Base-by-base conservation (phyloP, 2,797 vertebrate species). In the Epinephelus awoara region DNA sequence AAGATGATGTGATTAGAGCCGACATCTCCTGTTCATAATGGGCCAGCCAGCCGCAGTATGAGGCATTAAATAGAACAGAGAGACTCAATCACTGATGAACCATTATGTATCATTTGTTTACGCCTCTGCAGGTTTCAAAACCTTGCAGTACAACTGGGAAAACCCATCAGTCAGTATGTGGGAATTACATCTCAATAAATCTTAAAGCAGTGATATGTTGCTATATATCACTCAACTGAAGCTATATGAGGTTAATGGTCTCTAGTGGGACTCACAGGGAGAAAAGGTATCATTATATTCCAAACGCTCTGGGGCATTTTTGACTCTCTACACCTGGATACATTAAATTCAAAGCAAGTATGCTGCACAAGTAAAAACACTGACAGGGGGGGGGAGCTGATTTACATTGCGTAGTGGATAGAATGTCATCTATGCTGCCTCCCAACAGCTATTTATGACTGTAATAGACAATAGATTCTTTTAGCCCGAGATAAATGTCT, bases 1-100 rank as follows among this genome's bases (percentile, higher is more conserved):
- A 81, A 89, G 62, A 80, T 71, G 23, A 91, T 83, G 80, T 18
- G 57, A 91, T 92, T 85, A 88, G 78, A 88, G 68, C 57, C 47
- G 34, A 70, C 38, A 83, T 86, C 69, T 78, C 66, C 76, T 75
- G 47, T 63, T 64, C 44, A 75, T 38, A 66, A 75, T 55, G 42
- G 59, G 40, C 72, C 75, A 75, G 67, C 55, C 66, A 57, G 57
- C 15, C 40, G 4, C 10, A 58, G 19, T 8, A 72, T 38, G 21
- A 57, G 38, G 58, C 40, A 70, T 49, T 59, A 54, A 56, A 78
- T 19, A 8, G 12, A 21, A 61, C 6, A 3, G 14, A 72, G 51
- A 12, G 18, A 77, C 56, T 34, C 52, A 42, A 14, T 58, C 25
- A 54, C 27, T 52, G 29, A 57, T 40, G 6, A 42, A 2, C 34